Conservation (phyloP, 2,797 vertebrate species). For the Darevskia nairensis region DNA sequence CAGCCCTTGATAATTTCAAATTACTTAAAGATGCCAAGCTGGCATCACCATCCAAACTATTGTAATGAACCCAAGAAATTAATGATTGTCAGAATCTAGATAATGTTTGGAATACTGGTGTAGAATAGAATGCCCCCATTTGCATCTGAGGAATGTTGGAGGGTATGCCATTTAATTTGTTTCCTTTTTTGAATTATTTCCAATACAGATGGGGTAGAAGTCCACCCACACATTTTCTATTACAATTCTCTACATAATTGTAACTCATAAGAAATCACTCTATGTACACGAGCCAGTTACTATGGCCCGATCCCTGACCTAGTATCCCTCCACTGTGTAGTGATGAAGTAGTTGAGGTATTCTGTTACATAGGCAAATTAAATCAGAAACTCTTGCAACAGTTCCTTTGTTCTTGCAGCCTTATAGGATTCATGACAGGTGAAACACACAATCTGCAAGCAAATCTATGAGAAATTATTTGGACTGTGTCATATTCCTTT, state of each 20-base stretch:
- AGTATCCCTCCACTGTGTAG: neutral
- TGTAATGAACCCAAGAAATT: no score
- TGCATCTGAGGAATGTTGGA: no score
- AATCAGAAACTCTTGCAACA: constrained; percentile 25
- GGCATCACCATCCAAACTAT: no score
- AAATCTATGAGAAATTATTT: constrained; percentile 2
- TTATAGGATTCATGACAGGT: constrained; percentile 24
- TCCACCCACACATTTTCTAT: neutral
- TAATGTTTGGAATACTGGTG: no score
- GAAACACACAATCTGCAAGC: constrained; percentile 3
- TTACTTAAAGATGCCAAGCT: no score
- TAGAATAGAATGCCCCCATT: no score
- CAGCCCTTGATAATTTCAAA: no score
- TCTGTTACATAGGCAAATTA: constrained; percentile 47
- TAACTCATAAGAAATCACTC: neutral
- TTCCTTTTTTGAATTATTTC: neutral
- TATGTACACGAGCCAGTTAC: neutral
- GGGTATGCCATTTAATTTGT: neutral
- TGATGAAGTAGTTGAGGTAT: neutral
- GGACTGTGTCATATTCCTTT: neutral
- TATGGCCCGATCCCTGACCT: neutral
- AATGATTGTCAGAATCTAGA: no score
- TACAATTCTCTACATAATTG: neutral
- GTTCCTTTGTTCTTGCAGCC: neutral
- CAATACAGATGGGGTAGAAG: neutral